Evolutionary conservation across 2,888 invertebrate species (phyloP), one percentile per base, ranked within the genome.

Genomic region (Steinernema carpocapsae): DNA sequence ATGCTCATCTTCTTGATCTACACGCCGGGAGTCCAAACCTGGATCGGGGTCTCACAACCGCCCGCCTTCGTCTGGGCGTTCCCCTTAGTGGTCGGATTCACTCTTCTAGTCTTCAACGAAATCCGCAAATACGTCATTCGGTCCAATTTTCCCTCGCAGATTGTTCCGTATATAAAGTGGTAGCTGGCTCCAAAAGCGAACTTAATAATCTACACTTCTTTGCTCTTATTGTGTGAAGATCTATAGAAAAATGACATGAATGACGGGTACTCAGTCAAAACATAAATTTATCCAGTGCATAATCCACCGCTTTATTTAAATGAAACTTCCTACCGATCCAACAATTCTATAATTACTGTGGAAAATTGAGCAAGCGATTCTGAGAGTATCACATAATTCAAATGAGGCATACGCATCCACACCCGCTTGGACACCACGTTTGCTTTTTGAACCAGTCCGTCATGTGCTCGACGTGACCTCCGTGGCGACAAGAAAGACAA

Each of bases 51-150:
- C 2, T 64, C 73, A 2, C 82, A 82, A 17, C 84, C 83, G 42
- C 82, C 82, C 73, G 73, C 52, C 32, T 77, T 75, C 29, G 71
- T 79, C 64, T 84, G 83, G 82, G 52, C 80, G 7, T 79, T 81
- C 48, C 82, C 83, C 17, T 72, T 81, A 24, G 79, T 74, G 17
- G 81, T 80, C 64, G 83, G 82, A 24, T 59, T 82, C 51, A 72
- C 76, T 64, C 78, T 84, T 43, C 76, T 80, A 74, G 72, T 82
- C n/a, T 80, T 81, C 76, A 84, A 83, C 76, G 82, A 83, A 71
- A 37, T 78, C 51, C 64, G 46, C 10, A 70, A 71, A 42, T 82
- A 70, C 73, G 74, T 76, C 70, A 83, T 83, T 72, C 75, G 81
- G 46, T 77, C 76, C 70, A 71, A 78, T 59, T 76, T 79, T 6